Conservation (phyloP, 2,113 vertebrate species). For the Vulpes vulpes region DNA sequence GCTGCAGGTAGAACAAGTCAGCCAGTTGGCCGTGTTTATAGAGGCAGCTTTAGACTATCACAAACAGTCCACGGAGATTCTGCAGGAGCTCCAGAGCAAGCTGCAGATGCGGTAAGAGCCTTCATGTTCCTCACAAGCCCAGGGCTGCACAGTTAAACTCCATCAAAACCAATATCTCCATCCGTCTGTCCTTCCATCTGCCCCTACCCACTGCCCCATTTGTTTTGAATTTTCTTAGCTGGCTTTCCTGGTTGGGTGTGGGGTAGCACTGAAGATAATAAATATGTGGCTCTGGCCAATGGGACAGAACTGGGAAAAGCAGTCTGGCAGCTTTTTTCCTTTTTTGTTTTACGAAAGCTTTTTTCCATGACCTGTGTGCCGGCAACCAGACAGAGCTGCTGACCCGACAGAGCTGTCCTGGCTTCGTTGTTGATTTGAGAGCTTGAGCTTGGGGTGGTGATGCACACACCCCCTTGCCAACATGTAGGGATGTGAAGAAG, state of each 20-base stretch:
- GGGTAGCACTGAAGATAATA: not conserved
- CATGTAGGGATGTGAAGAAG: not conserved
- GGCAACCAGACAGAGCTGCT: not conserved
- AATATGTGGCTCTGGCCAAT: not conserved
- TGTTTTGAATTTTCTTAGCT: not conserved
- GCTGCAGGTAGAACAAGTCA: slow-evolving; percentile 95
- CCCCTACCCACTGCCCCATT: not conserved
- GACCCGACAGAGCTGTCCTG: rapidly evolving
- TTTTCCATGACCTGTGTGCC: not conserved
- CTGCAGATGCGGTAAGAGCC: slow-evolving; percentile 91
- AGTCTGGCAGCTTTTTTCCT: not conserved
- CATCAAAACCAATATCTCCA: rapidly evolving
- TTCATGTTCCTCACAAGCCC: rapidly evolving
- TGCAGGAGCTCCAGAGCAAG: slow-evolving; percentile 93
- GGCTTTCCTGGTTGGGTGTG: not conserved
- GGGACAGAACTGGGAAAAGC: not conserved
- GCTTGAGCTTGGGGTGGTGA: not conserved
- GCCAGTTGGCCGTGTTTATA: slow-evolving; percentile 93
- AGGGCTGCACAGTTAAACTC: not conserved
- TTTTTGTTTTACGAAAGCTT: not conserved
- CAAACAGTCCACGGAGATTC: slow-evolving; percentile 91
- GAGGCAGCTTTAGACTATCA: slow-evolving; percentile 95
- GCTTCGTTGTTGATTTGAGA: not conserved
- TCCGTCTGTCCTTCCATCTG: too few species aligned
- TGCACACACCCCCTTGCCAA: rapidly evolving